These are phyloP conservation scores for Pangasius larnaudii DNA, from an alignment of 2,797 vertebrate species.

Conservation along the genomic window DNA sequence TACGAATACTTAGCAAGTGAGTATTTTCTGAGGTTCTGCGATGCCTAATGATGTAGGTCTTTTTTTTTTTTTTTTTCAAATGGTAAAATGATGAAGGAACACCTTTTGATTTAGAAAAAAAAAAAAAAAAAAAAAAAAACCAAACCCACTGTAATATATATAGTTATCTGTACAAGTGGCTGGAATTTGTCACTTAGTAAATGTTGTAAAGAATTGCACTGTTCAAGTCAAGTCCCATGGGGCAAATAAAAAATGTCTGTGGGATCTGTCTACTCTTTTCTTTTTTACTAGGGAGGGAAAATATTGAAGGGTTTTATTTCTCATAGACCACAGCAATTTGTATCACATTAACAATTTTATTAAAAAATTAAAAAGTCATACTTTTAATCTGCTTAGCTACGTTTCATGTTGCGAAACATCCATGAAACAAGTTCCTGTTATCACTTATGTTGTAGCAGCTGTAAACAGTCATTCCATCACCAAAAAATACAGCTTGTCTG, in stretches of 20 bases:
- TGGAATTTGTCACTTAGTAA: conserved; percentile 76
- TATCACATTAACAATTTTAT: neutral
- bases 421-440: neutral
- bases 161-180: conserved; percentile 78
- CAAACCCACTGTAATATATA: conserved; percentile 73
- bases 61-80: conserved; percentile 60
- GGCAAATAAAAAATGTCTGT: conserved; percentile 78
- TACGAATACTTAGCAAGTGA: conserved; percentile 57
- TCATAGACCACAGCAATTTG: neutral
- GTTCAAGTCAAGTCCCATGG: conserved; percentile 81
- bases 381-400: neutral
- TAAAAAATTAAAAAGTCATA: neutral
- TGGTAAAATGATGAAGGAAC: conserved; percentile 69
- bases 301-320: neutral
- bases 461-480: neutral
- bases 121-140: conserved; percentile 38
- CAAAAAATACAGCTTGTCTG: neutral
- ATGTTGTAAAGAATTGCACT: conserved; percentile 85
- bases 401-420: neutral
- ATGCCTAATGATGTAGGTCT: conserved; percentile 63
- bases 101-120: conserved; percentile 52
- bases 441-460: neutral
- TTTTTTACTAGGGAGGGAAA: neutral
- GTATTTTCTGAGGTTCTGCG: conserved; percentile 48
- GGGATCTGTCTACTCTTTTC: conserved; percentile 57